Evolutionary conservation across 2,113 vertebrate species (phyloP), one percentile per base, ranked within the genome.

Genomic region (Heteronetta atricapilla): DNA sequence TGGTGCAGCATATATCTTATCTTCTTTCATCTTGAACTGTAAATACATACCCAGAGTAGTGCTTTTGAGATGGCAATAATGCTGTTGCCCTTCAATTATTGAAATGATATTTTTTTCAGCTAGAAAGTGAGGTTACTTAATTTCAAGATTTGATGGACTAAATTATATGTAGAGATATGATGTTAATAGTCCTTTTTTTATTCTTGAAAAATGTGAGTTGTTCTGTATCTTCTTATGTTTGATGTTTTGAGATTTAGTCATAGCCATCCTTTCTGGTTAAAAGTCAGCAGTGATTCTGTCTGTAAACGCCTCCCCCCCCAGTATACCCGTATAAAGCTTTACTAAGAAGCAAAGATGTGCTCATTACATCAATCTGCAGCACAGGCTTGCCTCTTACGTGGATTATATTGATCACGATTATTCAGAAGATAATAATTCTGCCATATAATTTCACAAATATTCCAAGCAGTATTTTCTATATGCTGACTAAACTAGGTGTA

Each of bases 151-250:
- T 64, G 10, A 72, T 21, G 19, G 42, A 36, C 19, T 44, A 25
- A 59, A 21, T 1, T 33, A 60, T 68, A 11, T 21, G 16, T 0
- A 84, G 8, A 63, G 6, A 70, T 5, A 31, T 1, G 0, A 29
- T 36, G 11, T 50, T 73, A 60, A 46, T 21, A 22, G 28, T 75
- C 6, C 28, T 28, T 56, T 33, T 58, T 62, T 46, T 46, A 20
- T 46, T 46, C 20, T 79, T 89, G 15, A 34, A 66, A 74, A 58
- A 2, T 3, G 6, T 1, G 9, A 58, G 0, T 64, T 75, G 10
- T 84, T 79, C 33, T 76, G 6, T 59, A 9, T 67, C 20, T 66
- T 6, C 22, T 44, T 63, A 34, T 8, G 11, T 88, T 72, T 77
- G 28, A 5, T 66, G 28, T 89, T 94, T 78, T 66, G 46, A 53